Base-by-base conservation (phyloP, 2,888 invertebrate genomes). In the Hyles lineata region DNA sequence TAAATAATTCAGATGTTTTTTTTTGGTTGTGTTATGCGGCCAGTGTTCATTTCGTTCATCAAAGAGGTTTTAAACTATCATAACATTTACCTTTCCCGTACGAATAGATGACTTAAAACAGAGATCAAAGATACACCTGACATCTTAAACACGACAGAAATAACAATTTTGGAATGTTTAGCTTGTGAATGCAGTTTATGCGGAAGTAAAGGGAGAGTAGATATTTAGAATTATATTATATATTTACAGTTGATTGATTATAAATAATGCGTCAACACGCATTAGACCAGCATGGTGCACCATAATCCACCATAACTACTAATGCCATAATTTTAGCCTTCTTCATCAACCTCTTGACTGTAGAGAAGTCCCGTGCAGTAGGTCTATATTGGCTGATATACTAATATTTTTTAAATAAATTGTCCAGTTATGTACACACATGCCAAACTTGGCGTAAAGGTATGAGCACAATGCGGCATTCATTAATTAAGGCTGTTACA, bases 81-180 rank as follows among this genome's bases (percentile, higher is more conserved):
- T 19, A 62, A 62, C n/a, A 62, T 62, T 62, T 7, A 19, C 19
- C 32, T 29, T 25, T 8, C 6, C 25, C 25, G 23, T 60, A 25
- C 25, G 25, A 11, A 25, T 29, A 25, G 25, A 17, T 60, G 61
- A 55, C 55, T 32, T 19, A 35, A 3, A 32, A 63, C 11, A 63
- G 15, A 43, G 63, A 15, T 63, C 43, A 63, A 63, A 63, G 43
- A n/a, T 6, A 43, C 21, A 63, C 63, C 35, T 63, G 35, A 63
- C 35, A 32, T 35, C 32, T 62, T 21, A 43, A 63, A 35, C 63
- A 21, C 21, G 35, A 21, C 63, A 21, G 35, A 43, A 63, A 63
- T 63, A 63, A 43, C 63, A 6, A 21, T 43, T 32, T 32, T 60
- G 17, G 23, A 29, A 60, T 23, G 60, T 32, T 35, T 21, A 21